Evolutionary conservation across 2,113 vertebrate species (phyloP).

Genomic region (Quiscalus mexicanus): DNA sequence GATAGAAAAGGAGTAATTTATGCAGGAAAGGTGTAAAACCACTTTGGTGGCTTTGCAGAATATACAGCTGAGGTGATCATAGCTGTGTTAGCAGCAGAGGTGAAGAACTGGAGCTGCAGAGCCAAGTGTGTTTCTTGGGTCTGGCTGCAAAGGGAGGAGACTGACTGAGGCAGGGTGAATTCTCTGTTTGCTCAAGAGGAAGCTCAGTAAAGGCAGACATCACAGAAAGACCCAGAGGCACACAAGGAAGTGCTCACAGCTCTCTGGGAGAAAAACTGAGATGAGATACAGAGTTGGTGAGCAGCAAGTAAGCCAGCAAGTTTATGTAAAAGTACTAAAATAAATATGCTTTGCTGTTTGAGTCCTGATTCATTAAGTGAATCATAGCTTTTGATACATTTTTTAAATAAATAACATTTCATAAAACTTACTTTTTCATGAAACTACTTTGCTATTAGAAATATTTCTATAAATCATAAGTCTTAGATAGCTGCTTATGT

Average conservation of each 20-base stretch:
- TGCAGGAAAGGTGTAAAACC: not conserved
- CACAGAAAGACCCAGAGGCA: not conserved
- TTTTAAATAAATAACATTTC: not conserved
- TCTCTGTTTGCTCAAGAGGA: not conserved
- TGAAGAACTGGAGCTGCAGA: not conserved
- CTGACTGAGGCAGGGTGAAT: not conserved
- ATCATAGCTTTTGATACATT: not conserved
- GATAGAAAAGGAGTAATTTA: not conserved
- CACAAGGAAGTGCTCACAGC: not conserved
- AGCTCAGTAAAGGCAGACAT: not conserved
- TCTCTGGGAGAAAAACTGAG: not conserved
- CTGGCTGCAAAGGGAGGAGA: not conserved
- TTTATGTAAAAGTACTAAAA: not conserved
- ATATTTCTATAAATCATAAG: not conserved
- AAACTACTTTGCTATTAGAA: not conserved
- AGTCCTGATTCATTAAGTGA: not conserved
- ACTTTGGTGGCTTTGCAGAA: not conserved
- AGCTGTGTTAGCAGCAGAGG: not conserved
- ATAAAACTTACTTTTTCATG: not conserved
- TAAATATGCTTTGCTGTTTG: not conserved
- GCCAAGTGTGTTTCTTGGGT: not conserved
- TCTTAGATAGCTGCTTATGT: not conserved
- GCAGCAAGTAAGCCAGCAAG: not conserved
- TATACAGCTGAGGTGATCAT: not conserved
- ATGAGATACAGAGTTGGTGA: not conserved